phyloP scores from a whole-genome alignment of 2,797 vertebrate species.

The Oreochromis grahami region DNA sequence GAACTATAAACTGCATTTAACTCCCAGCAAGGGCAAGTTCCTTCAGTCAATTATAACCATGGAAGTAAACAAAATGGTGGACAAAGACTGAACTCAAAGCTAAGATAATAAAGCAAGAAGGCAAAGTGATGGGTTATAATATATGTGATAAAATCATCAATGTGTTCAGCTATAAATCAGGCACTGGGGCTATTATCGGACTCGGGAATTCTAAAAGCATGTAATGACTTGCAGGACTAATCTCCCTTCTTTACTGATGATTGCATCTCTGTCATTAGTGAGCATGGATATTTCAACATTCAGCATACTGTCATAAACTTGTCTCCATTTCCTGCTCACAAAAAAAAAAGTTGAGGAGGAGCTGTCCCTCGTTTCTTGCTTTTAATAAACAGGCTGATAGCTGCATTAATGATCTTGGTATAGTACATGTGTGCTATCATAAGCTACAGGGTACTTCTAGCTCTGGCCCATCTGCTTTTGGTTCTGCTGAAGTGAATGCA shows the following conservation, averaged over 20 bases:
- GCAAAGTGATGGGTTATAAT: slow-evolving; percentile 11
- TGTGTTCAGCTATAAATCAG: slow-evolving; percentile 47
- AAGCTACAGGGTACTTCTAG: slow-evolving; percentile 20
- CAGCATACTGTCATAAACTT: neutral
- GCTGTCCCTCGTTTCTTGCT: neutral
- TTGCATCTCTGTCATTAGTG: slow-evolving; percentile 59
- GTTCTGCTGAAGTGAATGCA: slow-evolving; percentile 1
- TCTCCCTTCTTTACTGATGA: slow-evolving; percentile 49
- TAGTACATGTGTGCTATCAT: slow-evolving; percentile 45
- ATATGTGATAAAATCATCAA: slow-evolving; percentile 40
- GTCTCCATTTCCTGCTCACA: slow-evolving; percentile 20
- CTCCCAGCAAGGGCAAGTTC: slow-evolving; percentile 30
- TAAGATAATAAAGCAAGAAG: neutral
- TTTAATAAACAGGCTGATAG: slow-evolving; percentile 36
- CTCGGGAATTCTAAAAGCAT: slow-evolving; percentile 49
- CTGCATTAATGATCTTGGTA: slow-evolving; percentile 42
- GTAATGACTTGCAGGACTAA: slow-evolving; percentile 47
- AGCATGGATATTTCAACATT: slow-evolving; percentile 33
- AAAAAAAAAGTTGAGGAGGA: neutral
- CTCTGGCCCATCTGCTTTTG: slow-evolving; percentile 43
- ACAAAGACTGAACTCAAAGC: neutral
- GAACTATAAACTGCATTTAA: slow-evolving; percentile 39
- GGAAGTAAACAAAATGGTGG: slow-evolving; percentile 23
- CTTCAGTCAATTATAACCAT: slow-evolving; percentile 19
- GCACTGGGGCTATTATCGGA: slow-evolving; percentile 46